Percentiles rank a stretch among this genome's conserved stretches.
Conservation (phyloP, 2,888 invertebrate genomes). For the Abrostola triplasia region DNA sequence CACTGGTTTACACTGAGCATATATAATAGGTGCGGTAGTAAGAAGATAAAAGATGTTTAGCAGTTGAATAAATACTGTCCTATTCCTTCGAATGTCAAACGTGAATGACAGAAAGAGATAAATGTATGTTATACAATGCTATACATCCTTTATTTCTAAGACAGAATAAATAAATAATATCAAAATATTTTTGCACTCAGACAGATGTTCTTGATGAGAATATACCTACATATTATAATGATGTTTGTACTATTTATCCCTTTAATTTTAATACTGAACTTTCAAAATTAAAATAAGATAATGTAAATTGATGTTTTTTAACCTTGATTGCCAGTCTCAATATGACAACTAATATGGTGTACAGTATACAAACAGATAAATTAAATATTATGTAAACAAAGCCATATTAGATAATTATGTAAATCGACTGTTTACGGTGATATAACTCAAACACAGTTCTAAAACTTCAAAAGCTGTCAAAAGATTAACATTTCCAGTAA, state of each 20-base stretch:
- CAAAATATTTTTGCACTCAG: background rate
- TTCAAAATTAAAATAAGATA: background rate
- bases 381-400: no score
- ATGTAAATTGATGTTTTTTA: background rate
- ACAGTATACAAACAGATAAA: no score
- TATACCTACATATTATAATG: constrained; percentile 4
- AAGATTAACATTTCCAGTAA: no score
- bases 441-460: background rate
- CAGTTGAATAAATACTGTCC: no score
- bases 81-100: no score
- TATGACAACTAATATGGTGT: no score
- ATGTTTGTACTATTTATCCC: background rate
- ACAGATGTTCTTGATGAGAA: background rate
- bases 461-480: background rate
- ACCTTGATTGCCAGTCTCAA: background rate
- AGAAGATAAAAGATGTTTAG: no score
- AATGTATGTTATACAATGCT: no score
- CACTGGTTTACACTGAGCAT: background rate
- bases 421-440: no score
- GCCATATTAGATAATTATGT: no score
- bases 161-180: background rate
- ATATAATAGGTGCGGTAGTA: background rate
- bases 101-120: no score
- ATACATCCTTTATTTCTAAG: no score
- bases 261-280: background rate